Evolutionary conservation across 2,113 vertebrate genomes (phyloP).

Genomic region (Furnarius figulus): DNA sequence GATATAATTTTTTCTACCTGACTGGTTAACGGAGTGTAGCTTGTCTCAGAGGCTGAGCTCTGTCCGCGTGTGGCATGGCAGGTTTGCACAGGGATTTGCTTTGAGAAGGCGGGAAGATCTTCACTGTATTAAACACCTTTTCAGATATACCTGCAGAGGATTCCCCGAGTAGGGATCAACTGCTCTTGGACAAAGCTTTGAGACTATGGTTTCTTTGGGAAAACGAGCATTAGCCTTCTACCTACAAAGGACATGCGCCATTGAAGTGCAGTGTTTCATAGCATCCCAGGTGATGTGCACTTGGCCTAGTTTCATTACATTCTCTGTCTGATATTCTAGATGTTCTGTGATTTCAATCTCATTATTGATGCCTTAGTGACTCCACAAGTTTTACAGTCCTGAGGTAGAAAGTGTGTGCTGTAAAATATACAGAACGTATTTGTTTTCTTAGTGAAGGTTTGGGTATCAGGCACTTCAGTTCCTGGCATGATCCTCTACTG

Average conservation of each 20-base stretch:
- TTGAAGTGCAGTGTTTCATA: fast-evolving
- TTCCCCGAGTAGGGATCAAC: neutral
- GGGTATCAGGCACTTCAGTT: neutral
- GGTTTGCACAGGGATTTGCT: neutral
- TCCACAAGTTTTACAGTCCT: fast-evolving
- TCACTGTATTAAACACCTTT: neutral
- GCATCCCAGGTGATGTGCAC: neutral
- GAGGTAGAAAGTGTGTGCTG: neutral
- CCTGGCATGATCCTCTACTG: neutral
- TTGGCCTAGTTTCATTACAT: neutral
- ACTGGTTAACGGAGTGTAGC: neutral
- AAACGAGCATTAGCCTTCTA: fast-evolving
- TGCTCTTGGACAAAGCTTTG: neutral
- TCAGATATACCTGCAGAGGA: neutral
- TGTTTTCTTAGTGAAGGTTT: neutral
- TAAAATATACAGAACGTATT: neutral
- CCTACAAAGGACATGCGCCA: fast-evolving
- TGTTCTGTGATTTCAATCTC: neutral
- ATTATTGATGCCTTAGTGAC: fast-evolving
- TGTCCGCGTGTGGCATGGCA: neutral
- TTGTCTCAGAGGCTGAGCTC: neutral
- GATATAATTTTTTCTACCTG: neutral
- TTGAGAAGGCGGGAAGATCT: neutral
- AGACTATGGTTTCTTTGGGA: neutral
- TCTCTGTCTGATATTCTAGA: neutral